These are phyloP conservation scores for Mizuhopecten yessoensis DNA, from an alignment of 1,140 invertebrate species.

Conservation along the genomic window DNA sequence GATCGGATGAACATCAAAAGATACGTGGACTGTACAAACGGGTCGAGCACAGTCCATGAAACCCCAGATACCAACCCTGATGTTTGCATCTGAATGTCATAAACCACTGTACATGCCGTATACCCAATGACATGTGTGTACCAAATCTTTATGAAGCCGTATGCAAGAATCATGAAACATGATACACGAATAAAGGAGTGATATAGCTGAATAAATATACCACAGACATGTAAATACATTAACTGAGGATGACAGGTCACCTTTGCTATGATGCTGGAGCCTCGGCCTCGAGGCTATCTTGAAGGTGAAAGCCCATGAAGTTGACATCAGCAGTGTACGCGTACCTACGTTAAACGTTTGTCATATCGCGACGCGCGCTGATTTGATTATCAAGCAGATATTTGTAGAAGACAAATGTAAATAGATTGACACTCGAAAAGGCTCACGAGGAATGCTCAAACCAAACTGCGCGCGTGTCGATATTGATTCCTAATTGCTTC, in stretches of 20 bases:
- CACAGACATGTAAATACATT: background rate
- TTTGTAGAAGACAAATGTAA: background rate
- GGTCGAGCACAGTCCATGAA: too few relatives aligned
- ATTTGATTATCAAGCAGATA: slow-evolving; percentile 11
- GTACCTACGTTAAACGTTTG: background rate
- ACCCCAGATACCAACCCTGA: too few relatives aligned
- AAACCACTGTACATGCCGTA: too few relatives aligned
- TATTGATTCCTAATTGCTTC: background rate
- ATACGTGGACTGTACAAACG: too few relatives aligned
- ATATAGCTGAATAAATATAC: background rate
- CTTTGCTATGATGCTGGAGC: background rate
- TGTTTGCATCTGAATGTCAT: too few relatives aligned
- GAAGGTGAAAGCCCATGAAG: background rate
- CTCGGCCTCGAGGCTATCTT: background rate
- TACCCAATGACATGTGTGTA: too few relatives aligned
- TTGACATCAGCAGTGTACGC: background rate
- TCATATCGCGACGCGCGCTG: background rate
- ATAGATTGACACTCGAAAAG: background rate
- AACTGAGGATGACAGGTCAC: background rate
- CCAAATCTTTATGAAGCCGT: too few relatives aligned
- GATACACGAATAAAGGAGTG: background rate
- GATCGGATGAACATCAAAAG: too few relatives aligned
- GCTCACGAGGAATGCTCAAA: background rate
- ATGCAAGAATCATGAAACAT: background rate
- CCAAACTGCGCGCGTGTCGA: background rate